Conservation (phyloP, 2,888 invertebrate species). For the Clivina fossor region DNA sequence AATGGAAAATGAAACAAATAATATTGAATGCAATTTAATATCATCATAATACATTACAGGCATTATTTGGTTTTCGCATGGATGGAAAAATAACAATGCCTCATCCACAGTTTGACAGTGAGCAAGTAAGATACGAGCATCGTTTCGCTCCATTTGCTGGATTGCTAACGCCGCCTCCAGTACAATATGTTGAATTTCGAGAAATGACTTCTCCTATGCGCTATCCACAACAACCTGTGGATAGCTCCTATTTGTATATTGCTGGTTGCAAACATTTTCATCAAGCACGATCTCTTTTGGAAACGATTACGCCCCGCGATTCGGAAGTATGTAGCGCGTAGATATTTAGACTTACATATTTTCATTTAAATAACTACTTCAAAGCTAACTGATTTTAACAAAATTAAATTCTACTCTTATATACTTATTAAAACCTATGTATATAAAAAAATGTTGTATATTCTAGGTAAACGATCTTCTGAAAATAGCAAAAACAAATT, state of each 20-base stretch:
- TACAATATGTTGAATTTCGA: conserved; percentile 85
- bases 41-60: conserved; percentile 56
- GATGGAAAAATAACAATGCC: conserved; percentile 86
- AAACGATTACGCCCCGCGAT: conserved; percentile 78
- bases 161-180: conserved; percentile 85
- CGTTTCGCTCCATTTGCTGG: conserved; percentile 88
- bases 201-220: conserved; percentile 76
- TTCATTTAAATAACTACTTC: not conserved
- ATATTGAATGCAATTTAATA: not conserved
- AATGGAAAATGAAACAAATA: conserved; percentile 3
- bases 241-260: conserved; percentile 68
- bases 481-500: conserved; percentile 93
- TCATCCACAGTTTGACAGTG: conserved; percentile 86
- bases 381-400: not conserved
- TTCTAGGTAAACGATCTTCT: conserved; percentile 76
- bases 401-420: not conserved
- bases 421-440: not conserved
- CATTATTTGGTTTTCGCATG: conserved; percentile 85
- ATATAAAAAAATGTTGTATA: conserved; percentile 38
- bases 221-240: conserved; percentile 53
- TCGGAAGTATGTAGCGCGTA: conserved; percentile 64
- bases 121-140: conserved; percentile 92
- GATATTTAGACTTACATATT: not conserved
- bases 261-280: conserved; percentile 91
- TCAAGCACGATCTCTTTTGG: conserved; percentile 82